Evolutionary conservation across 2,888 invertebrate genomes (phyloP), one percentile per base, ranked within the genome.

Genomic region (Scotopteryx bipunctaria): DNA sequence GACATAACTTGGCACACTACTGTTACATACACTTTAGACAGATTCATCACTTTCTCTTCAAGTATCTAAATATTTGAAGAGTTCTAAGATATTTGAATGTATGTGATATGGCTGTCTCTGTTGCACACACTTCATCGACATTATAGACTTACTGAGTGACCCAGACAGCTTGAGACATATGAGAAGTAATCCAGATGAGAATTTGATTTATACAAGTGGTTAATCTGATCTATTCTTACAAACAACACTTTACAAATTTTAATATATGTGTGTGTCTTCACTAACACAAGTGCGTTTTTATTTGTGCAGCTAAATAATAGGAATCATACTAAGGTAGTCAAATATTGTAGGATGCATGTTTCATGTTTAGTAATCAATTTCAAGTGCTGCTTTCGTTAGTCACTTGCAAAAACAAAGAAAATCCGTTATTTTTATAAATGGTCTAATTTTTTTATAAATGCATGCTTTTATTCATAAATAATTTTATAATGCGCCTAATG

Each of bases 281-380:
- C 83, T 88, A 88, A 88, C 86, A 88, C 86, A 72, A 74, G 70
- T 81, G 80, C 81, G 66, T 86, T 86, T 83, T 83, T 81, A 81
- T 90, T 88, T 90, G 72, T 86, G 91, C 91, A 92, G 91, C 92
- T 92, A 90, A 91, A 91, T 87, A 91, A 91, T 91, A 89, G 86
- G 92, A 91, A 90, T 80, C 83, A 91, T 86, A 90, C 91, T 64
- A 91, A 91, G 91, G 91, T 91, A 91, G 91, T 73, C 72, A 66
- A 71, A 61, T 55, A 65, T 62, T 59, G 67, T 68, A 72, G 73
- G 71, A 60, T 74, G 82, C 83, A 81, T 82, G 73, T 58, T 55
- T 59, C 59, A 36, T 41, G 47, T 53, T 38, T 36, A 52, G 14
- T 52, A 40, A 29, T 45, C 16, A 19, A 21, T 16, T 19, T 42